phyloP scores from a whole-genome alignment of 2,113 vertebrate species.

The Cisticola juncidis region DNA sequence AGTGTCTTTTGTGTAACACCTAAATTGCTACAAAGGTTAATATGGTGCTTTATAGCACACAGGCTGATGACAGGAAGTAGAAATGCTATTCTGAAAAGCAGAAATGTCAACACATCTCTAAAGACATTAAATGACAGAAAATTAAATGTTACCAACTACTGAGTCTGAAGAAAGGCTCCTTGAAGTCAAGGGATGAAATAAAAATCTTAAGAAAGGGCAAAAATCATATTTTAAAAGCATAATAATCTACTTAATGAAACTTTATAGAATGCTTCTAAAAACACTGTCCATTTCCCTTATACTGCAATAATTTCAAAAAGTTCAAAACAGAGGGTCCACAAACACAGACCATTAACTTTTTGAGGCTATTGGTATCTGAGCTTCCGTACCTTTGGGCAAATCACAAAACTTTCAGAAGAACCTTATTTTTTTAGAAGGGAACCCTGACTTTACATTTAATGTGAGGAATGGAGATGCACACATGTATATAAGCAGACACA shows the following conservation, averaged over 20 bases:
- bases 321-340: background rate
- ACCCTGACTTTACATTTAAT: background rate
- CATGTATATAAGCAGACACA: background rate
- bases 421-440: background rate
- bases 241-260: background rate
- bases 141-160: constrained; percentile 76
- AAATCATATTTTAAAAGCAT: background rate
- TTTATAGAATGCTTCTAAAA: background rate
- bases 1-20: constrained; percentile 39
- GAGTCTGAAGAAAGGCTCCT: constrained; percentile 16
- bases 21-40: constrained; percentile 70
- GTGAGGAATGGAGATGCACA: background rate
- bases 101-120: constrained; percentile 75
- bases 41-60: constrained; percentile 56
- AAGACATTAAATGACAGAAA: constrained; percentile 70
- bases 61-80: constrained; percentile 48
- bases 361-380: background rate
- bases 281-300: background rate
- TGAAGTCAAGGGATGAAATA: constrained; percentile 40
- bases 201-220: background rate
- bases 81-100: constrained; percentile 59
- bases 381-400: background rate
- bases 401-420: background rate
- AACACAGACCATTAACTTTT: background rate
- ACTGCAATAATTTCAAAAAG: background rate